Evolutionary conservation across 2,888 invertebrate species (phyloP).

Genomic region (Nemapogon koenigi): DNA sequence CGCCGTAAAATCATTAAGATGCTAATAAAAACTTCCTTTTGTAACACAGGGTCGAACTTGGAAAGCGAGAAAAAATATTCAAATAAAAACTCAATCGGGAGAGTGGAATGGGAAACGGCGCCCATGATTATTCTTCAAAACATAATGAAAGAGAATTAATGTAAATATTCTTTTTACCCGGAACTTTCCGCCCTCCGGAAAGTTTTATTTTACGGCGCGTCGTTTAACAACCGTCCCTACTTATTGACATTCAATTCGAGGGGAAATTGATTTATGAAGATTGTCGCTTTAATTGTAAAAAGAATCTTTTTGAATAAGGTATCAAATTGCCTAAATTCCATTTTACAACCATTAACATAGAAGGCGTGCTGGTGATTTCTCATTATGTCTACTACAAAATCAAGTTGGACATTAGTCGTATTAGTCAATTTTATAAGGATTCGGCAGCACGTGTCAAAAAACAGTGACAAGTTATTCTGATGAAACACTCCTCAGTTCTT

Average conservation of each 20-base stretch:
- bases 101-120: conserved; percentile 52
- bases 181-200: conserved; percentile 60
- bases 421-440: too few relatives aligned
- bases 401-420: too few relatives aligned
- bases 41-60: conserved; percentile 56
- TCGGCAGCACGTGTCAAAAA: too few relatives aligned
- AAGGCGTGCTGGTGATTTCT: too few relatives aligned
- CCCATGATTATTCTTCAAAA: conserved; percentile 67
- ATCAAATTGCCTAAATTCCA: conserved; percentile 3
- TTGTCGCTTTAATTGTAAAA: conserved; percentile 60
- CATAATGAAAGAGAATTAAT: conserved; percentile 67
- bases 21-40: conserved; percentile 68
- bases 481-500: too few relatives aligned
- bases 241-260: conserved; percentile 66
- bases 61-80: conserved; percentile 55
- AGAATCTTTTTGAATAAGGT: conserved; percentile 30
- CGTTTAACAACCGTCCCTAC: conserved; percentile 62
- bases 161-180: conserved; percentile 64
- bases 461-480: too few relatives aligned
- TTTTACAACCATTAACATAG: not conserved
- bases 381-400: too few relatives aligned
- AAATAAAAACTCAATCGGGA: conserved; percentile 65
- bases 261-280: conserved; percentile 66
- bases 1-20: conserved; percentile 68
- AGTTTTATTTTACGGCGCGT: conserved; percentile 63